phyloP scores from a whole-genome alignment of 2,888 invertebrate genomes.

The Rhopalosiphum nymphaeae region DNA sequence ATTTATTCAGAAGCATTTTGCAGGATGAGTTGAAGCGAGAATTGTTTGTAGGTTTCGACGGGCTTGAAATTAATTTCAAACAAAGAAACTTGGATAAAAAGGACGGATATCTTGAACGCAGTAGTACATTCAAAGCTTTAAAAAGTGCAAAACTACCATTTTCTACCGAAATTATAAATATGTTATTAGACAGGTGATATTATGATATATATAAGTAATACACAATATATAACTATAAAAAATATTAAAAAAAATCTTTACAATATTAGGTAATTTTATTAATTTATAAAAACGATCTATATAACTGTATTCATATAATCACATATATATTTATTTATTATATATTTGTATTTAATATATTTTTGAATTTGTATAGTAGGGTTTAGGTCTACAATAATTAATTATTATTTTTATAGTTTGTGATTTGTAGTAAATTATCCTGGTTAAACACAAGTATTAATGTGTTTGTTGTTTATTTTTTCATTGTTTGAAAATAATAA shows the following conservation, averaged over 20 bases:
- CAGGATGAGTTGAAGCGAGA: constrained; percentile 80
- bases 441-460: not conserved
- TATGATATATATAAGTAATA: not conserved
- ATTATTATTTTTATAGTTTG: not conserved
- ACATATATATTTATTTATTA: too few relatives aligned
- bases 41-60: constrained; percentile 80
- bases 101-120: constrained; percentile 47
- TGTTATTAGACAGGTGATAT: constrained; percentile 78
- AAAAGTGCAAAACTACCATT: constrained; percentile 58
- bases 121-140: constrained; percentile 50
- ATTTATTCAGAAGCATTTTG: constrained; percentile 75
- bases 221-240: not conserved
- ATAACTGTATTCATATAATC: not conserved
- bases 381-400: not conserved
- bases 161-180: constrained; percentile 74
- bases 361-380: not conserved
- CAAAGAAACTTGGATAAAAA: constrained; percentile 53
- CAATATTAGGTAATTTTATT: not conserved
- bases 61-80: constrained; percentile 75
- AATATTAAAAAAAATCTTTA: not conserved
- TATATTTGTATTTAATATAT: too few relatives aligned
- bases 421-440: not conserved
- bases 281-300: not conserved
- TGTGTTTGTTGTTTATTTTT: not conserved
- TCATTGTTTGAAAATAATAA: not conserved